Percentiles rank a stretch among this genome's conserved stretches.
These are phyloP conservation scores for Chironomus riparius DNA, from an alignment of 2,888 invertebrate species.

Conservation along the genomic window DNA sequence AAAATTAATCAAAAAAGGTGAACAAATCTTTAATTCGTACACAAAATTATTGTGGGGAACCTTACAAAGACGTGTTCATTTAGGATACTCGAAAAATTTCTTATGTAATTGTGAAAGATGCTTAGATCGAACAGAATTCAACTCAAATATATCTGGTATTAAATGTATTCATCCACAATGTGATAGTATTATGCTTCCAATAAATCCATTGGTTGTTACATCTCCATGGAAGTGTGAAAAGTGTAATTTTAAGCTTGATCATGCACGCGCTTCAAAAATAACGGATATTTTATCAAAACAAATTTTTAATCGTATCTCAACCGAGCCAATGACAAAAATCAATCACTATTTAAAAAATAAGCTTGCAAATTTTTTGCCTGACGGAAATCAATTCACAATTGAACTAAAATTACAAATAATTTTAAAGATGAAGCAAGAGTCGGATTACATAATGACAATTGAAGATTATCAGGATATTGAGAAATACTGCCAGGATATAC, in stretches of 20 bases:
- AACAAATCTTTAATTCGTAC: slow-evolving; percentile 59
- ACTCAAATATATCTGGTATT: slow-evolving; percentile 39
- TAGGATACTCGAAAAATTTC: slow-evolving; percentile 59
- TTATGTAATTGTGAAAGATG: slow-evolving; percentile 59
- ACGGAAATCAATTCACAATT: slow-evolving; percentile 39
- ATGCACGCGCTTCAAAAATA: slow-evolving; percentile 2
- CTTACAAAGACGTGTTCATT: slow-evolving; percentile 52
- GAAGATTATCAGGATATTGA: slow-evolving; percentile 37
- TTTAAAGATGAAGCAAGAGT: slow-evolving; percentile 37
- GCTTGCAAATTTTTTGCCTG: slow-evolving; percentile 39
- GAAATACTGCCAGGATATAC: slow-evolving; percentile 40
- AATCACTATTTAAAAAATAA: slow-evolving; percentile 29
- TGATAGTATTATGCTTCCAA: slow-evolving; percentile 44
- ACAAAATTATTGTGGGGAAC: slow-evolving; percentile 65
- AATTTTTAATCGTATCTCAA: not conserved
- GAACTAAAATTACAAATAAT: slow-evolving; percentile 42
- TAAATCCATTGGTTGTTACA: slow-evolving; percentile 50
- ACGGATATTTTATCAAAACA: slow-evolving; percentile 16
- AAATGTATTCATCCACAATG: slow-evolving; percentile 44
- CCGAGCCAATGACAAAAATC: not conserved
- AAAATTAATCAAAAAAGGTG: slow-evolving; percentile 53
- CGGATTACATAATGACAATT: slow-evolving; percentile 29
- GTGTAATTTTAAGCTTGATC: slow-evolving; percentile 41
- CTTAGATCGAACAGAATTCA: slow-evolving; percentile 56
- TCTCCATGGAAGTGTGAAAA: slow-evolving; percentile 58